Conservation (phyloP, 2,797 vertebrate species). For the Rachycentron canadum region DNA sequence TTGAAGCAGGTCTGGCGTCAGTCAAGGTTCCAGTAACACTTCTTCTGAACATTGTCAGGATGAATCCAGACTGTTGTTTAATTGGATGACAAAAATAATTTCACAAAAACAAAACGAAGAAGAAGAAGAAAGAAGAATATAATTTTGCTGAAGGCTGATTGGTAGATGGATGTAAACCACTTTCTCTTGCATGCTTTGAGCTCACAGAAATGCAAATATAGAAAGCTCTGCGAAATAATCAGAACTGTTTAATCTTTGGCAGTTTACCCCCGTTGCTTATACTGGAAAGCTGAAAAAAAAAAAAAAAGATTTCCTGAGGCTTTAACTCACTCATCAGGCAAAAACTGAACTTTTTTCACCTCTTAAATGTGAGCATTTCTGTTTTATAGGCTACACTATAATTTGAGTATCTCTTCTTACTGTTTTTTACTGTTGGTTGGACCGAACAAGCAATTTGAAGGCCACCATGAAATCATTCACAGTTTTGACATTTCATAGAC, state of each 20-base stretch:
- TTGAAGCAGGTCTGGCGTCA: neutral
- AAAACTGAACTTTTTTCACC: neutral
- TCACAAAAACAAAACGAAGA: neutral
- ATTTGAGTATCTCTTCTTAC: neutral
- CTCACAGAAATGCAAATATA: neutral
- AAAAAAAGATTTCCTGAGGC: neutral
- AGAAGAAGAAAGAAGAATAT: no score
- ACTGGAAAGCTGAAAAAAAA: neutral
- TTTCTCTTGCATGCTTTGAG: neutral
- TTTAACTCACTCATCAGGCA: neutral
- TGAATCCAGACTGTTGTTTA: neutral
- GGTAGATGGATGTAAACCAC: neutral
- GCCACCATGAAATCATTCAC: no score
- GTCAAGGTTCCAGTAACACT: slow-evolving; percentile 17
- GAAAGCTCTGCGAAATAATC: neutral
- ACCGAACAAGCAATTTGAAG: neutral
- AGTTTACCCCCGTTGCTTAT: neutral
- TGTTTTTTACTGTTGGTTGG: neutral
- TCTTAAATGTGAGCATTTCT: neutral
- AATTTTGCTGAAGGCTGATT: neutral
- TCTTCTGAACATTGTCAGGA: neutral
- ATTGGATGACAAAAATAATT: neutral
- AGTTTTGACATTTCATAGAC: neutral
- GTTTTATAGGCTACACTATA: neutral
- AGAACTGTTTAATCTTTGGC: neutral